Evolutionary conservation across 2,888 invertebrate genomes (phyloP).

Genomic region (Dynastes hyllus): DNA sequence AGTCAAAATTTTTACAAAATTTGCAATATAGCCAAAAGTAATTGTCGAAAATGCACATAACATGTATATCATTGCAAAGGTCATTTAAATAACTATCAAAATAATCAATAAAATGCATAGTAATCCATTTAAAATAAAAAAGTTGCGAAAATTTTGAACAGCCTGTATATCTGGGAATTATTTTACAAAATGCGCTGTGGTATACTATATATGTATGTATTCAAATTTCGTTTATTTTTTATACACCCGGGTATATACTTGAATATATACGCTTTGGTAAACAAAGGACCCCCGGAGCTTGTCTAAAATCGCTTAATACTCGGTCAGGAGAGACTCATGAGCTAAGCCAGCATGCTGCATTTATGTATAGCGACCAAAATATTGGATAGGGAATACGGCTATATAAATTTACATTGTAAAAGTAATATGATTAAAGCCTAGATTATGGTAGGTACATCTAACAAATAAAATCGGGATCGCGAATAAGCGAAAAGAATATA

Average conservation of each 20-base stretch:
- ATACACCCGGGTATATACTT: no score
- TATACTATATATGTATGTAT: neutral
- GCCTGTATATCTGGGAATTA: no score
- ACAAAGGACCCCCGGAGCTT: neutral
- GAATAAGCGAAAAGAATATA: slow-evolving; percentile 3
- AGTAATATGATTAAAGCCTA: slow-evolving; percentile 21
- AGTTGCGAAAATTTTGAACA: no score
- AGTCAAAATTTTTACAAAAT: no score
- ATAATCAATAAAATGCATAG: no score
- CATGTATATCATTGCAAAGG: neutral
- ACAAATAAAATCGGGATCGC: slow-evolving; percentile 7
- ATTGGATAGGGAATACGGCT: neutral
- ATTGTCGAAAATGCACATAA: no score
- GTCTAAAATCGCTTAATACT: slow-evolving; percentile 30
- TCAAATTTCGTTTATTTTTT: no score
- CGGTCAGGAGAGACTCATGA: neutral
- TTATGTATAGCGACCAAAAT: neutral
- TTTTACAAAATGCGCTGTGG: no score
- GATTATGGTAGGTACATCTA: slow-evolving; percentile 2
- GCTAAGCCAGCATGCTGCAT: neutral
- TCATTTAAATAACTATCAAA: no score
- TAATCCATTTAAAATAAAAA: no score
- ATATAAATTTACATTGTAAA: slow-evolving; percentile 20
- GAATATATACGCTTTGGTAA: slow-evolving; percentile 1
- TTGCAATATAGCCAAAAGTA: no score